Base-by-base conservation (phyloP, 2,797 vertebrate species). In the Spatula clypeata region DNA sequence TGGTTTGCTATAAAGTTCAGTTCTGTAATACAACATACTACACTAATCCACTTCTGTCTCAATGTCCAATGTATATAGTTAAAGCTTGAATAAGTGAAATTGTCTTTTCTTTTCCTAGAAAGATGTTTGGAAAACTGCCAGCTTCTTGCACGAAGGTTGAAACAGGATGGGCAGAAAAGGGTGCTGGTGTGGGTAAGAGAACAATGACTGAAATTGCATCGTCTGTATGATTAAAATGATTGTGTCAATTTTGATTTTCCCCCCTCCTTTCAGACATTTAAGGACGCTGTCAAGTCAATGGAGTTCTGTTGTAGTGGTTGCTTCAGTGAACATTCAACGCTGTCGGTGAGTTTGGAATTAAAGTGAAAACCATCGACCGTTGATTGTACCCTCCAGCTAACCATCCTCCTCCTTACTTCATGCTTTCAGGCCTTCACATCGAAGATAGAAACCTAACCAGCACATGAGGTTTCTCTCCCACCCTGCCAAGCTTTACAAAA, bases 341-440 rank as follows among this genome's bases (percentile, higher is more conserved):
- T 99, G 99, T 99, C 99, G 99, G 99, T 99, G 99, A 99, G 99
- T 99, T 99, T 99, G 98, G 98, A 98, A 98, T 99, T 98, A 98
- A 98, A 98, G 97, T 98, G 98, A 98, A 99, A 99, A 99, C 99
- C 99, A 99, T 99, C 99, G 99, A 99, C 99, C 99, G 99, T 99
- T 99, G 99, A 99, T 98, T 99, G 99, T 99, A 99, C 99, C 99
- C 99, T 99, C 98, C 97, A 98, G 99, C 98, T 98, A 98, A 98
- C 98, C 97, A 95, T 97, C 98, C 91, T 97, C 95, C 94, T 97
- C 91, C 97, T 97, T 95, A 61, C 97, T 94, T 86, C 90, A 74
- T 88, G 81, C 92, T 90, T 91, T 86, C 94, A 94, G 96, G 91
- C 79, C 89, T 96, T 88, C 95, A 82, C 90, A 90, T 70, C 64